Evolutionary conservation across 2,113 vertebrate species (phyloP).

Genomic region (Myocastor coypus): DNA sequence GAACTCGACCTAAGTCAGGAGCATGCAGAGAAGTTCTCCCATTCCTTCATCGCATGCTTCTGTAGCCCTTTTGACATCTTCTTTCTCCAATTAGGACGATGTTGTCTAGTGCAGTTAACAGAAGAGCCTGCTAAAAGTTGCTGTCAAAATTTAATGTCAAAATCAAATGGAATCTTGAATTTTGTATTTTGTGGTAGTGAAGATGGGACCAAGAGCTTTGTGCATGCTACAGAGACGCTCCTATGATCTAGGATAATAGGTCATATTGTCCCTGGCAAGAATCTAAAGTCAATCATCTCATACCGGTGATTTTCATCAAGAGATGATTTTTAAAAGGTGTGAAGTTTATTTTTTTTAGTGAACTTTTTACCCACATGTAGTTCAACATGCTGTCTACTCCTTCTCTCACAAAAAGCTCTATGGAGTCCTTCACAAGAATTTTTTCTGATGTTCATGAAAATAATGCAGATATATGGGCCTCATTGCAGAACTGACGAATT

Average conservation of each 20-base stretch:
- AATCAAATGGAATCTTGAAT: not conserved
- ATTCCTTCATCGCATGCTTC: not conserved
- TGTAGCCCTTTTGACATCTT: not conserved
- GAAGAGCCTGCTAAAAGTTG: not conserved
- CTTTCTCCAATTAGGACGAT: not conserved
- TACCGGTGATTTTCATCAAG: constrained; percentile 3
- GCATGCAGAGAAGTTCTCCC: not conserved
- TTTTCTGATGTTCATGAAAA: not conserved
- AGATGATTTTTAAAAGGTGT: not conserved
- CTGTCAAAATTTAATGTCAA: not conserved
- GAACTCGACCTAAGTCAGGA: not conserved
- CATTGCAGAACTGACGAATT: not conserved
- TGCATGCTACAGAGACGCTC: not conserved
- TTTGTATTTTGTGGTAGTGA: not conserved
- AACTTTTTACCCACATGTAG: not conserved
- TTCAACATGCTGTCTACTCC: not conserved
- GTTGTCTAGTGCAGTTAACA: not conserved
- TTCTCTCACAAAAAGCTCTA: constrained; percentile 1
- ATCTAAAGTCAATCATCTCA: not conserved
- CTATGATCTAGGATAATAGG: not conserved
- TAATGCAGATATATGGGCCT: not conserved
- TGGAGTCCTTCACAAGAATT: not conserved
- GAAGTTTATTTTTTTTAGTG: not conserved
- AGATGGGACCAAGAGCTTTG: not conserved
- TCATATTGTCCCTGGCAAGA: not conserved